phyloP scores from a whole-genome alignment of 1,140 invertebrate genomes.

The Drosophila watanabei region DNA sequence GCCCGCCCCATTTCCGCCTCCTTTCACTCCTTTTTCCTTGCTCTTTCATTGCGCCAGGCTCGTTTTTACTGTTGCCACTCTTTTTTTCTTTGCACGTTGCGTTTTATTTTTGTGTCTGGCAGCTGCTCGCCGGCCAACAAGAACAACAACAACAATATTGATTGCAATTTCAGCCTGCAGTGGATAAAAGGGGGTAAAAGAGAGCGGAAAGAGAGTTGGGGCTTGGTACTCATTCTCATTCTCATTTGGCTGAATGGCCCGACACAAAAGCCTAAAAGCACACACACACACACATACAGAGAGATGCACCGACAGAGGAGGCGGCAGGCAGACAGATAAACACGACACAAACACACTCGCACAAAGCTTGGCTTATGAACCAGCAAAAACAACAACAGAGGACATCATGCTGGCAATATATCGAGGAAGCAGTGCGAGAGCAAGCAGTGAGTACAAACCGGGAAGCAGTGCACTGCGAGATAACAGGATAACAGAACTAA shows the following conservation, averaged over 20 bases:
- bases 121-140: conserved; percentile 63
- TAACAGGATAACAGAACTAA: not conserved
- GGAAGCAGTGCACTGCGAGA: conserved; percentile 17
- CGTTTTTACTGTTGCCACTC: conserved; percentile 77
- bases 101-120: conserved; percentile 77
- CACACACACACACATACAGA: conserved; percentile 42
- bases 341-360: conserved; percentile 32
- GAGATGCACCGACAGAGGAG: conserved; percentile 8
- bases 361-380: conserved; percentile 60
- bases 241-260: conserved; percentile 56
- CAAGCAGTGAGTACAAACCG: conserved; percentile 9
- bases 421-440: conserved; percentile 38
- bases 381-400: conserved; percentile 22
- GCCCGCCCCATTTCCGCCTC: conserved; percentile 43
- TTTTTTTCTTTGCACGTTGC: conserved; percentile 57
- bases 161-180: conserved; percentile 78
- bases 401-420: conserved; percentile 47
- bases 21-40: conserved; percentile 25
- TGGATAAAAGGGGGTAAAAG: conserved; percentile 7
- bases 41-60: conserved; percentile 74
- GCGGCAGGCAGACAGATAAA: conserved; percentile 49
- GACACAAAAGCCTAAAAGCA: conserved; percentile 81
- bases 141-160: conserved; percentile 73
- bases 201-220: conserved; percentile 20
- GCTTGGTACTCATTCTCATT: conserved; percentile 31